Conservation (phyloP, 1,140 invertebrate genomes). For the Drosophila lini region DNA sequence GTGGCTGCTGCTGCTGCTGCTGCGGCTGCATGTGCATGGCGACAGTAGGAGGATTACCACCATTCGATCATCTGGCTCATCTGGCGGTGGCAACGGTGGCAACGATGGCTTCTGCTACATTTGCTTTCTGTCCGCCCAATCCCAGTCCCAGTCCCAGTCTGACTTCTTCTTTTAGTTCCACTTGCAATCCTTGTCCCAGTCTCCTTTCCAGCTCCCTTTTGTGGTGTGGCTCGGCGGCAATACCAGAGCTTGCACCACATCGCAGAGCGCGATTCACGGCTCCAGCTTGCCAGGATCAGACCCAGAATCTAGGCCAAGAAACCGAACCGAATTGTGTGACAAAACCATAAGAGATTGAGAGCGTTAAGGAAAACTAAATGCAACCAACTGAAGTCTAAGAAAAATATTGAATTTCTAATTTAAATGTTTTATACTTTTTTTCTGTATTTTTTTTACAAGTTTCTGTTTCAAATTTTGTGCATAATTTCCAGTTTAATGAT, state of each 20-base stretch:
- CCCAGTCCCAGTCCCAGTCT: neutral
- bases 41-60: constrained; percentile 84
- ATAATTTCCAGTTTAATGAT: constrained; percentile 1
- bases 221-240: constrained; percentile 56
- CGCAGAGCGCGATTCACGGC: constrained; percentile 51
- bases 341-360: constrained; percentile 8
- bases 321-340: neutral
- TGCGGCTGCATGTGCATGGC: constrained; percentile 78
- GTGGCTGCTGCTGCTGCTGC: constrained; percentile 68
- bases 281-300: constrained; percentile 23
- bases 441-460: too few relatives aligned
- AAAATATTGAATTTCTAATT: neutral
- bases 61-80: constrained; percentile 84
- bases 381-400: neutral
- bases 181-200: neutral
- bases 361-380: neutral
- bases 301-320: constrained; percentile 14
- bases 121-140: constrained; percentile 14
- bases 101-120: constrained; percentile 33
- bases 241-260: constrained; percentile 60
- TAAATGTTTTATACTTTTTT: too few relatives aligned
- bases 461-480: neutral
- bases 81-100: constrained; percentile 41
- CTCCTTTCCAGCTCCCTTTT: constrained; percentile 36
- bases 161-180: neutral